These are phyloP conservation scores for Lontra canadensis DNA, from an alignment of 2,113 vertebrate species.

Conservation along the genomic window DNA sequence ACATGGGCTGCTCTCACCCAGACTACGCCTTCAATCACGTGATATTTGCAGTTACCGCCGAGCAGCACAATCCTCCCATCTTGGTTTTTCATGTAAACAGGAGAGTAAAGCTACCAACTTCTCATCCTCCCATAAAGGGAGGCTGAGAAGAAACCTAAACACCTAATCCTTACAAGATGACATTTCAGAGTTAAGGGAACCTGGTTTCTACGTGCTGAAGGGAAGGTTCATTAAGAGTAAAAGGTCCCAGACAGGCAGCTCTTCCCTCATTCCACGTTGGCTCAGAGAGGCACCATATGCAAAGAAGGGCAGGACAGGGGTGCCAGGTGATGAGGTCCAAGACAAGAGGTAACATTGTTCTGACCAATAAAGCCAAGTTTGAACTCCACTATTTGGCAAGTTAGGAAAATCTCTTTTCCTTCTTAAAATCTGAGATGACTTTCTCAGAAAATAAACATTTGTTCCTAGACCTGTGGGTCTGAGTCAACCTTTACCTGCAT, in stretches of 20 bases:
- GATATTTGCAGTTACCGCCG: background rate
- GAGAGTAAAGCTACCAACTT: background rate
- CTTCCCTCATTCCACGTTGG: background rate
- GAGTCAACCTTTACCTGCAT: accelerated
- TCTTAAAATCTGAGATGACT: background rate
- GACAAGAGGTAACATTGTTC: background rate
- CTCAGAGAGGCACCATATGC: background rate
- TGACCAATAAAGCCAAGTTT: background rate
- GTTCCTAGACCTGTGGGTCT: background rate
- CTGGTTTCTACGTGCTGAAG: background rate
- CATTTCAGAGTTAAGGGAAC: background rate
- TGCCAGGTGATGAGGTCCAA: background rate
- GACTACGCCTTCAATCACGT: background rate
- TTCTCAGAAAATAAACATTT: background rate
- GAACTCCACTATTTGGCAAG: background rate
- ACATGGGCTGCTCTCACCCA: background rate
- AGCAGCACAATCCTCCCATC: background rate
- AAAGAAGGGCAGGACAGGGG: background rate
- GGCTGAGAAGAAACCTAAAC: background rate
- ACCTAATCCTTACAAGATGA: background rate
- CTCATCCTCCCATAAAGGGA: background rate
- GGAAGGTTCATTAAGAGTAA: no score
- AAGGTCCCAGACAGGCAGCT: background rate
- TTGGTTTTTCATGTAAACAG: background rate
- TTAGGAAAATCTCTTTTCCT: background rate